phyloP scores from a whole-genome alignment of 2,113 vertebrate genomes.

The Rhynchomys soricoides region DNA sequence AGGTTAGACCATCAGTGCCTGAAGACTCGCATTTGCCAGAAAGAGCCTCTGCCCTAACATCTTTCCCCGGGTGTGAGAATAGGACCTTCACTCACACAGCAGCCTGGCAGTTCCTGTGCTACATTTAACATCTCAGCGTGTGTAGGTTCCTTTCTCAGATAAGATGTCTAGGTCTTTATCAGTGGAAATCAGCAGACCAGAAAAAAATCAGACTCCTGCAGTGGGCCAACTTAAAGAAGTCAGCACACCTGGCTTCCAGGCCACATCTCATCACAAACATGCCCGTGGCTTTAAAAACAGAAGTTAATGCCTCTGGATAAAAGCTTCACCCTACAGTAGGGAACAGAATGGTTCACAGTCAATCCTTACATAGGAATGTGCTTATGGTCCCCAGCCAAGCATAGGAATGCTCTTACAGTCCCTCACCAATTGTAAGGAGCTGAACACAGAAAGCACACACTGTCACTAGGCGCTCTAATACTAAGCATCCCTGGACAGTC shows the following conservation, averaged over 20 bases:
- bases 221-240: neutral
- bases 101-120: too few species aligned
- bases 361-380: neutral
- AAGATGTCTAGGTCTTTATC: neutral
- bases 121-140: neutral
- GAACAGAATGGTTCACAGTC: neutral
- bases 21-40: neutral
- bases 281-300: neutral
- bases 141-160: neutral
- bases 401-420: neutral
- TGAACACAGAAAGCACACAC: neutral
- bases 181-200: neutral
- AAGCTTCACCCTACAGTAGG: neutral
- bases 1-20: neutral
- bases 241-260: neutral
- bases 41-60: neutral
- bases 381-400: neutral
- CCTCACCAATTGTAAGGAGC: neutral
- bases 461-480: neutral
- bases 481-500: fast-evolving
- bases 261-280: neutral
- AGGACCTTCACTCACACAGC: neutral
- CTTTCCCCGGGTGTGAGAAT: neutral
- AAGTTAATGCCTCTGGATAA: neutral
- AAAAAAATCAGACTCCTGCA: neutral